Percentiles rank a stretch among this genome's conserved stretches.
Evolutionary conservation across 1,140 invertebrate genomes (phyloP).

Genomic region (Neodiprion pinetum): DNA sequence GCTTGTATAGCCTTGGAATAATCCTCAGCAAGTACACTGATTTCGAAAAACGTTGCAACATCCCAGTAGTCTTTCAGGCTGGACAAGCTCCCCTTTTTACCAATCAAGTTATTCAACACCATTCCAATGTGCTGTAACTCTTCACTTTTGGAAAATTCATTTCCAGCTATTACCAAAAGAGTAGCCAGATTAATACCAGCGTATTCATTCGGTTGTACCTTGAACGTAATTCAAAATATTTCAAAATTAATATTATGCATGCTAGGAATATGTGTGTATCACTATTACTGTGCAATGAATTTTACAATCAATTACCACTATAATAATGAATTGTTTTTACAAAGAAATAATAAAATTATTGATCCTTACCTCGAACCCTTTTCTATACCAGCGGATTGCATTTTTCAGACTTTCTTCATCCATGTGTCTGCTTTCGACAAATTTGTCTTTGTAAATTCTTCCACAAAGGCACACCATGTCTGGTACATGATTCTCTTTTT

Average conservation of each 20-base stretch:
- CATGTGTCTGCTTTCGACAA: conserved; percentile 92
- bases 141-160: conserved; percentile 91
- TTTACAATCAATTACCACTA: neutral
- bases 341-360: neutral
- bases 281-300: neutral
- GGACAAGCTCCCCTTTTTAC: conserved; percentile 94
- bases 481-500: conserved; percentile 92
- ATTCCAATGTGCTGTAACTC: conserved; percentile 93
- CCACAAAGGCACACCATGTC: conserved; percentile 99
- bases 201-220: conserved; percentile 98
- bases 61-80: conserved; percentile 98
- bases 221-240: conserved; percentile 16
- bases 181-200: conserved; percentile 99
- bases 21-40: conserved; percentile 96
- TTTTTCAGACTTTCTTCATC: conserved; percentile 88
- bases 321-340: neutral
- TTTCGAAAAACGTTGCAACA: conserved; percentile 99
- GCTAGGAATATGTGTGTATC: no score
- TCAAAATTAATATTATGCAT: neutral
- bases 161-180: conserved; percentile 95
- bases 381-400: conserved; percentile 98
- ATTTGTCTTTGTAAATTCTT: conserved; percentile 98
- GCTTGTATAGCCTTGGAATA: conserved; percentile 97
- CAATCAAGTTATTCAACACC: conserved; percentile 96
- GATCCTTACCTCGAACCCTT: conserved; percentile 82